Evolutionary conservation across 1,140 invertebrate species (phyloP), one percentile per base, ranked within the genome.

Genomic region (Telenomus remus): DNA sequence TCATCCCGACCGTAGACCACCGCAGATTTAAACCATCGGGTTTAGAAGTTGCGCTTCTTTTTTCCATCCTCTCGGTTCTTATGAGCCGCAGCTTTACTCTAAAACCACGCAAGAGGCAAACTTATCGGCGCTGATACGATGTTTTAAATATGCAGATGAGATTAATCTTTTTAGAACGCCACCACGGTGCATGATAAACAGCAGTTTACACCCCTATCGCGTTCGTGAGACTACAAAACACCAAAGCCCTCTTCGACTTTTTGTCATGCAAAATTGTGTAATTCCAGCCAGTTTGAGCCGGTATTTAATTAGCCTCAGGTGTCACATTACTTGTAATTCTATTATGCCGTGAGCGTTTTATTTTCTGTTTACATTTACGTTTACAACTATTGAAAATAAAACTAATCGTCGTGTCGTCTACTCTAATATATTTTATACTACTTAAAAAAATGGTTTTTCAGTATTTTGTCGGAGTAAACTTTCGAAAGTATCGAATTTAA

Each of bases 91-190:
- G 68, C 68, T 77, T 68, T 68, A 64, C 68, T 72, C 57, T 72
- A 59, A 69, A 72, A 72, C 68, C 51, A 53, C 59, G 12, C 43
- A 66, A 72, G 63, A 47, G 44, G 57, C 8, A 59, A 77, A 72
- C 57, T 73, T 72, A 65, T 73, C 69, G 60, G 75, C 10, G 7
- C 42, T 51, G 47, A 57, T 61, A 64, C 19, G 44, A 46, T 61
- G 72, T 72, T 65, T 49, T 55, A 73, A 77, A 77, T 72, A 73
- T 77, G 75, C 64, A 77, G 64, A 77, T 77, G 75, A 73, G 75
- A 77, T 73, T 77, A 77, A 73, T 77, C 75, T 77, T 77, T 76
- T 77, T 77, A 71, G 56, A 72, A 68, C 57, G 64, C 49, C 56
- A 59, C 63, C 54, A 42, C 63, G 34, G 56, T 44, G 74, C 64